Evolutionary conservation across 2,888 invertebrate species (phyloP).

Genomic region (Drosophila merina): DNA sequence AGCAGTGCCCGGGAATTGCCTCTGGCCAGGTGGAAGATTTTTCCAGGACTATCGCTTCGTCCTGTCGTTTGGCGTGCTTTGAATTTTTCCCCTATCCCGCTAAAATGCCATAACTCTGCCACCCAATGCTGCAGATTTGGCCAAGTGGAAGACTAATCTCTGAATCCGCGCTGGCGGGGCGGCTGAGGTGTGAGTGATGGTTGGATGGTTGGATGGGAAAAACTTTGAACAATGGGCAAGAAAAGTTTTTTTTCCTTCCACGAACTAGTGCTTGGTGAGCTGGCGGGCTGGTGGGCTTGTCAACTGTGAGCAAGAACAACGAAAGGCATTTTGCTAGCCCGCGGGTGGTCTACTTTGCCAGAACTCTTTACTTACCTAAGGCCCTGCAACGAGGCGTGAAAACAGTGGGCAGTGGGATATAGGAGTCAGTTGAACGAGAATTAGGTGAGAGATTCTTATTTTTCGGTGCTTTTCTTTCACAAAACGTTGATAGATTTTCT

Average conservation of each 20-base stretch:
- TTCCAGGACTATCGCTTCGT: conserved; percentile 26
- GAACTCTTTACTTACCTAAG: conserved; percentile 8
- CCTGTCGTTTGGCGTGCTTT: conserved; percentile 45
- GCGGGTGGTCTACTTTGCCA: conserved; percentile 48
- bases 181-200: conserved; percentile 26
- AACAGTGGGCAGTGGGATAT: conserved; percentile 38
- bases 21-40: conserved; percentile 54
- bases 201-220: conserved; percentile 32
- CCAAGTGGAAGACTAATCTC: conserved; percentile 81
- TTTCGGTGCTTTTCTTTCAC: not conserved
- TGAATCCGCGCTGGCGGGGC: conserved; percentile 53
- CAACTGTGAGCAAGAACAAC: conserved; percentile 72
- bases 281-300: conserved; percentile 59
- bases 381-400: conserved; percentile 68
- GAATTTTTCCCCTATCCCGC: conserved; percentile 4
- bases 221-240: conserved; percentile 74
- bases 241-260: conserved; percentile 61
- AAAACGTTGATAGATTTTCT: conserved; percentile 59
- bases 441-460: conserved; percentile 11
- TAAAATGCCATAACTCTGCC: conserved; percentile 66
- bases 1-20: conserved; percentile 30
- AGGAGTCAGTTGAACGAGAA: conserved; percentile 22
- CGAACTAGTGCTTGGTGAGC: conserved; percentile 61
- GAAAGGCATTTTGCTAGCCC: conserved; percentile 60
- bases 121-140: conserved; percentile 69